Percentiles rank a stretch among this genome's conserved stretches.
These are phyloP conservation scores for Schlechtendalia chinensis DNA, from an alignment of 1,140 invertebrate genomes.

Conservation along the genomic window DNA sequence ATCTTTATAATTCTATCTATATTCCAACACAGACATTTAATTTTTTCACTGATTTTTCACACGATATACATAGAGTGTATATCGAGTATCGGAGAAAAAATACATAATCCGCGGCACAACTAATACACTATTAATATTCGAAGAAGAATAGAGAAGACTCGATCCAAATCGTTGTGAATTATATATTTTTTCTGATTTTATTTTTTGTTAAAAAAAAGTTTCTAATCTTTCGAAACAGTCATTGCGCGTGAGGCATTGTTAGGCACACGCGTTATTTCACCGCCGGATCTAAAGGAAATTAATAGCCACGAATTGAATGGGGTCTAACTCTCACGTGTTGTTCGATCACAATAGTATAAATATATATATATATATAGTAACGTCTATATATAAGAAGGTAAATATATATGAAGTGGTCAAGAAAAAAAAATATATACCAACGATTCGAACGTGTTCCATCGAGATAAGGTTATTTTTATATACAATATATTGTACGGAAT, in stretches of 20 bases:
- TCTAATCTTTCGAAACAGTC: slow-evolving; percentile 2
- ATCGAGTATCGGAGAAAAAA: too few relatives aligned
- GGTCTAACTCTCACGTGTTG: background rate
- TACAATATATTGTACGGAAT: background rate
- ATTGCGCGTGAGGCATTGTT: background rate
- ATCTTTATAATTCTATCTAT: too few relatives aligned
- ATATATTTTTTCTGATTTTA: too few relatives aligned
- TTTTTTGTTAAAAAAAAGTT: too few relatives aligned
- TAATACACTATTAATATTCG: too few relatives aligned
- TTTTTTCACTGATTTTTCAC: too few relatives aligned
- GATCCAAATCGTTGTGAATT: too few relatives aligned
- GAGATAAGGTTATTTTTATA: slow-evolving; percentile 10
- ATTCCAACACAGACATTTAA: too few relatives aligned
- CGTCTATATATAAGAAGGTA: background rate
- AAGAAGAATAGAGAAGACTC: too few relatives aligned
- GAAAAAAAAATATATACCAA: background rate
- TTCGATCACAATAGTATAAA: slow-evolving; percentile 23
- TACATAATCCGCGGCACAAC: too few relatives aligned
- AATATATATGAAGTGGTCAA: background rate
- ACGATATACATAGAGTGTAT: too few relatives aligned
- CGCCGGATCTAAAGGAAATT: background rate
- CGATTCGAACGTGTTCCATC: background rate
- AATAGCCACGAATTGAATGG: slow-evolving; percentile 17
- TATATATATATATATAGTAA: too few relatives aligned
- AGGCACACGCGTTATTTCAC: background rate